Evolutionary conservation across 1,140 invertebrate species (phyloP).

Genomic region (Palaemon carinicauda): DNA sequence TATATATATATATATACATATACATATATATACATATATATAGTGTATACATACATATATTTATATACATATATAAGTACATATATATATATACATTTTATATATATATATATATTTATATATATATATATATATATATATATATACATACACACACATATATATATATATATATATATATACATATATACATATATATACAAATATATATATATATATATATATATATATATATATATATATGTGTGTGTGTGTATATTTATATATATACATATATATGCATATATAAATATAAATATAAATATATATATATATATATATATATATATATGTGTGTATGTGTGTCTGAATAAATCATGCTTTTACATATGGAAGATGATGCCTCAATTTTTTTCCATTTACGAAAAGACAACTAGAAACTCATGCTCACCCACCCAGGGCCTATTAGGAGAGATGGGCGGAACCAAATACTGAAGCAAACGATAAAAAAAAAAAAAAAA

Average conservation of each 20-base stretch:
- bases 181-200: too few species aligned
- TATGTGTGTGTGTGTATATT: too few species aligned
- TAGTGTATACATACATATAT: background rate
- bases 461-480: background rate
- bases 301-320: too few species aligned
- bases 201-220: background rate
- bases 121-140: background rate
- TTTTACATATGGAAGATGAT: too few species aligned
- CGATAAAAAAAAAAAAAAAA: background rate
- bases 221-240: too few species aligned
- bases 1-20: background rate
- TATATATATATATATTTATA: slow-evolving; percentile 4
- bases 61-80: background rate
- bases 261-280: background rate
- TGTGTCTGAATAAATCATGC: too few species aligned
- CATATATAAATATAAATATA: too few species aligned
- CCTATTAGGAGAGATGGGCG: background rate
- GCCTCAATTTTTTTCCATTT: too few species aligned
- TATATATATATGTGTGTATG: too few species aligned
- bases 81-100: background rate
- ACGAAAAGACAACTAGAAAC: too few species aligned
- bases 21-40: background rate
- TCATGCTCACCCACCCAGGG: too few species aligned
- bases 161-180: background rate
- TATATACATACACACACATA: background rate